phyloP scores from a whole-genome alignment of 2,888 invertebrate species.

The Cryptus armator region DNA sequence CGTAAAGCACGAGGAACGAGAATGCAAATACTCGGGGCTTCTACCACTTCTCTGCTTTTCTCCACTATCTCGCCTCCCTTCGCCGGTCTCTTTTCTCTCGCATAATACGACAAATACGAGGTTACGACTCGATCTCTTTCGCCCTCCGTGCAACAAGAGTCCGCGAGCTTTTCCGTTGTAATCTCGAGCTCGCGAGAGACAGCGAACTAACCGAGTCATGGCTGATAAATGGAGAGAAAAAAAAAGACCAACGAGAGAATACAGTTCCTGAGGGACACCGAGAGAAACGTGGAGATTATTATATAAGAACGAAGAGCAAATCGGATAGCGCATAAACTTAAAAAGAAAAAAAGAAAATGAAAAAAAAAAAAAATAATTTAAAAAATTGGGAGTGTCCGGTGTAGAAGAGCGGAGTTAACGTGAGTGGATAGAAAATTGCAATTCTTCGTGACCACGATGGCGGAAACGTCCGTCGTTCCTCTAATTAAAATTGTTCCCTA shows the following conservation, averaged over 20 bases:
- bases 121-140: neutral
- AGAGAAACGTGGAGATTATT: neutral
- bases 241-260: neutral
- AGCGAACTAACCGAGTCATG: neutral
- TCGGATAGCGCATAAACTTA: neutral
- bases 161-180: constrained; percentile 5
- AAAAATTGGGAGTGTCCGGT: constrained; percentile 1
- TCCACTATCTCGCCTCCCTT: no score
- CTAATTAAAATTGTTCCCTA: constrained; percentile 57
- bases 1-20: neutral
- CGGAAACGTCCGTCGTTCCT: constrained; percentile 50
- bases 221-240: constrained; percentile 33
- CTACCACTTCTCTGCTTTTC: neutral
- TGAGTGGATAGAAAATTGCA: constrained; percentile 45
- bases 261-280: neutral
- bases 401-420: neutral
- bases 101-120: constrained; percentile 32
- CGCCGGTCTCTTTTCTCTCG: neutral
- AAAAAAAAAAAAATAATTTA: neutral
- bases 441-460: constrained; percentile 51
- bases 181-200: constrained; percentile 23
- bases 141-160: neutral
- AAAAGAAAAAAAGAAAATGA: neutral
- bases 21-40: constrained; percentile 15
- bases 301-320: constrained; percentile 29